phyloP scores from a whole-genome alignment of 2,113 vertebrate species.

The Microcebus ravelobensis region DNA sequence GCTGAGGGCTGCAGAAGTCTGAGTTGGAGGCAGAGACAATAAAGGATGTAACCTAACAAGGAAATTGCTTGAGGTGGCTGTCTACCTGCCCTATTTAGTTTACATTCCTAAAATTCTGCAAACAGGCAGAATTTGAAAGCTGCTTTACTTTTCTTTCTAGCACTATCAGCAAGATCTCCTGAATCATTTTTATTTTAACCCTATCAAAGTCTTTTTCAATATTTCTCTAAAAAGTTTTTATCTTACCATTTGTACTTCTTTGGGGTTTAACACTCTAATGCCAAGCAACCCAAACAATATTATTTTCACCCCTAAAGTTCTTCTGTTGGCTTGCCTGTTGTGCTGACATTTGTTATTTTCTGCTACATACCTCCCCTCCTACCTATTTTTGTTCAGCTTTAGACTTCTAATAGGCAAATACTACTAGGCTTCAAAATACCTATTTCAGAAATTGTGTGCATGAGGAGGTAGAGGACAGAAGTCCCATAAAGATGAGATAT shows the following conservation, averaged over 20 bases:
- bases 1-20: not conserved
- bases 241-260: not conserved
- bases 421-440: not conserved
- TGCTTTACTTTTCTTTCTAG: constrained; percentile 8
- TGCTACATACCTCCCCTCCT: not conserved
- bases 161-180: not conserved
- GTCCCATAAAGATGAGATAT: not conserved
- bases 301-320: not conserved
- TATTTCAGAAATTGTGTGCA: not conserved
- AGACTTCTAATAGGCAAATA: not conserved
- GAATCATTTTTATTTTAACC: constrained; percentile 25
- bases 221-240: not conserved
- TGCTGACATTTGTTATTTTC: not conserved
- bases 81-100: not conserved
- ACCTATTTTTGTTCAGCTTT: not conserved
- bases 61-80: not conserved
- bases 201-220: not conserved
- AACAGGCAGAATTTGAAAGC: not conserved
- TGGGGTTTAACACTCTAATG: not conserved
- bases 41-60: not conserved
- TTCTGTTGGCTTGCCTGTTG: not conserved
- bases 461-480: not conserved
- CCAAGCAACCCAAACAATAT: not conserved
- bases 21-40: not conserved
- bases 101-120: not conserved